A percentile compares a stretch with the other conserved stretches of the same genome.
Evolutionary conservation across 2,113 vertebrate species (phyloP).

Genomic region (Menidia beryllina): DNA sequence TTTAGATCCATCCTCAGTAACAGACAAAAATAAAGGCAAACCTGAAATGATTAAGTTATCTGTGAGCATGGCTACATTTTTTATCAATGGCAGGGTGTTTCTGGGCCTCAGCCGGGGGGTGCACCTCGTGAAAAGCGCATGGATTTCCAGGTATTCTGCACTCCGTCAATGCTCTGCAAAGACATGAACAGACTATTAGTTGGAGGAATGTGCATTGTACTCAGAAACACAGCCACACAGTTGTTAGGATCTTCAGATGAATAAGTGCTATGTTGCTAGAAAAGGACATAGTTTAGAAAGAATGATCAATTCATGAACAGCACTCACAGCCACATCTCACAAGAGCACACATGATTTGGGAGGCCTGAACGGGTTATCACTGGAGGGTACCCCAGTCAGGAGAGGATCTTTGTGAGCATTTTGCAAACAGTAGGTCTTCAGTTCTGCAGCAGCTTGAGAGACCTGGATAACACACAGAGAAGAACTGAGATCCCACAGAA

Average conservation of each 20-base stretch:
- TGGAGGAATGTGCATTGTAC: too few relatives aligned
- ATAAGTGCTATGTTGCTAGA: background rate
- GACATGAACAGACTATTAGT: background rate
- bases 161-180: slow-evolving; percentile 16
- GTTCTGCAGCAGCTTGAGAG: slow-evolving; percentile 82
- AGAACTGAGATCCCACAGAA: background rate
- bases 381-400: slow-evolving; percentile 81
- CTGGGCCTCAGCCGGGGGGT: too few relatives aligned
- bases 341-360: slow-evolving; percentile 83
- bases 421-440: slow-evolving; percentile 84
- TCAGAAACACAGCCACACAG: background rate
- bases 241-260: background rate
- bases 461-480: slow-evolving; percentile 63
- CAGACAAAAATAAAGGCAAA: background rate
- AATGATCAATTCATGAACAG: background rate
- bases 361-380: slow-evolving; percentile 84
- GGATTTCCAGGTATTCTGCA: background rate
- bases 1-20: too few relatives aligned
- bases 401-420: slow-evolving; percentile 84
- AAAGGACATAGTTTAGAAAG: too few relatives aligned
- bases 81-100: background rate
- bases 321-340: slow-evolving; percentile 62
- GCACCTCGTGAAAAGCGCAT: background rate
- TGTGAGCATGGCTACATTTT: background rate
- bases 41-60: background rate